Evolutionary conservation across 2,113 vertebrate species (phyloP).

Genomic region (Periophthalmus modestus): DNA sequence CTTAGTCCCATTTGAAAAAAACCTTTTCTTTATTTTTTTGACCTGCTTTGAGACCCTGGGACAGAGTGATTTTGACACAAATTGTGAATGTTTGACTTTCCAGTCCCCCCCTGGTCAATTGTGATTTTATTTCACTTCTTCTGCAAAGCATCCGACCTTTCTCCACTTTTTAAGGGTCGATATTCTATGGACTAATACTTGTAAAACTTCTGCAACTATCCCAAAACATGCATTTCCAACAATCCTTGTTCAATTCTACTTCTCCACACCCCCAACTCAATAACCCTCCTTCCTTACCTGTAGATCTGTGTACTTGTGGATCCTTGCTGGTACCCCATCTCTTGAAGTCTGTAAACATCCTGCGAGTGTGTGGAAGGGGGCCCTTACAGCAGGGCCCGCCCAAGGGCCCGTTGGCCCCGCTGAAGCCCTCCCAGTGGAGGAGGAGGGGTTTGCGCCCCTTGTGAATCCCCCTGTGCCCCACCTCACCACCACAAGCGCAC

Average conservation of each 20-base stretch:
- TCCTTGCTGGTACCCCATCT: slow-evolving; percentile 82
- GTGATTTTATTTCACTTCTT: too few relatives aligned
- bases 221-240: neutral
- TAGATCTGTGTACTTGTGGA: slow-evolving; percentile 87
- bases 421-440: slow-evolving; percentile 82
- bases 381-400: slow-evolving; percentile 82
- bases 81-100: too few relatives aligned
- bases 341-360: slow-evolving; percentile 82
- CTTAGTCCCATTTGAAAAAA: too few relatives aligned
- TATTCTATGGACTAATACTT: too few relatives aligned
- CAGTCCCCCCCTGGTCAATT: too few relatives aligned
- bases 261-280: too few relatives aligned
- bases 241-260: neutral
- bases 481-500: slow-evolving; percentile 86
- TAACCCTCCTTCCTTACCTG: slow-evolving; percentile 70
- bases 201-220: neutral
- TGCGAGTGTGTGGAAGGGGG: slow-evolving; percentile 82
- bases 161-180: too few relatives aligned
- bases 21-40: too few relatives aligned
- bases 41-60: too few relatives aligned
- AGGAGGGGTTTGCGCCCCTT: slow-evolving; percentile 35
- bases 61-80: too few relatives aligned
- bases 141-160: too few relatives aligned
- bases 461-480: slow-evolving; percentile 63
- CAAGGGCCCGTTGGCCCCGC: slow-evolving; percentile 77